Evolutionary conservation across 2,113 vertebrate genomes (phyloP).

Genomic region (Crotalus horridus): DNA sequence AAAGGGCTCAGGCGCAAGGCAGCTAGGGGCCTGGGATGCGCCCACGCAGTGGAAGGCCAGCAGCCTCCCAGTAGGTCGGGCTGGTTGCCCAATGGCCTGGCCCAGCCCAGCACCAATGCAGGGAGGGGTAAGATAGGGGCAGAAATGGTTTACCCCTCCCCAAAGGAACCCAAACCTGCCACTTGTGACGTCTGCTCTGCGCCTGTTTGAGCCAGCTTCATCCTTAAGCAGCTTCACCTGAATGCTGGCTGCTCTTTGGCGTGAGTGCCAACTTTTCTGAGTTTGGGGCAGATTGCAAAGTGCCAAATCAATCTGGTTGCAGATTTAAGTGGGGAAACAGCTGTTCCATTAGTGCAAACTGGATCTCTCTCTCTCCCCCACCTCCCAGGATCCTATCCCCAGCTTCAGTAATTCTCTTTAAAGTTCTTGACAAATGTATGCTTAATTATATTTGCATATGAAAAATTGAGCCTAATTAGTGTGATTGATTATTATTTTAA

Average conservation of each 20-base stretch:
- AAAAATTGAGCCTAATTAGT: slow-evolving; percentile 81
- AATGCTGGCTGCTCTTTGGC: background rate
- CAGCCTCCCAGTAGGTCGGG: background rate
- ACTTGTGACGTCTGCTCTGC: background rate
- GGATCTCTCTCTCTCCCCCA: background rate
- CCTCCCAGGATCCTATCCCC: slow-evolving; percentile 34
- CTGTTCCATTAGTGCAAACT: slow-evolving; percentile 65
- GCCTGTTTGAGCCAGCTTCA: background rate
- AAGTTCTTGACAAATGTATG: slow-evolving; percentile 74
- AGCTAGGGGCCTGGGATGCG: background rate
- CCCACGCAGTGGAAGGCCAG: background rate
- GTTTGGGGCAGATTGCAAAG: slow-evolving; percentile 7
- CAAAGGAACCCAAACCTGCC: background rate
- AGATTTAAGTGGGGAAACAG: slow-evolving; percentile 43
- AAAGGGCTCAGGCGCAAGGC: background rate
- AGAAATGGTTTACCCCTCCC: background rate
- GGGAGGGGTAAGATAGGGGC: background rate
- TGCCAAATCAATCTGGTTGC: slow-evolving; percentile 64
- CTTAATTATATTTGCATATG: slow-evolving; percentile 85
- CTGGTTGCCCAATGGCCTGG: background rate
- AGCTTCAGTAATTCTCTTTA: slow-evolving; percentile 72
- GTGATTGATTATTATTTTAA: slow-evolving; percentile 85
- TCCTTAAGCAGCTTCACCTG: background rate
- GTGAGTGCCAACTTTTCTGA: background rate
- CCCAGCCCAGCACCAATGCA: background rate